A percentile compares a stretch with the other conserved stretches of the same genome.
These are phyloP conservation scores for Cairina moschata DNA, from an alignment of 2,113 vertebrate species.

Conservation along the genomic window DNA sequence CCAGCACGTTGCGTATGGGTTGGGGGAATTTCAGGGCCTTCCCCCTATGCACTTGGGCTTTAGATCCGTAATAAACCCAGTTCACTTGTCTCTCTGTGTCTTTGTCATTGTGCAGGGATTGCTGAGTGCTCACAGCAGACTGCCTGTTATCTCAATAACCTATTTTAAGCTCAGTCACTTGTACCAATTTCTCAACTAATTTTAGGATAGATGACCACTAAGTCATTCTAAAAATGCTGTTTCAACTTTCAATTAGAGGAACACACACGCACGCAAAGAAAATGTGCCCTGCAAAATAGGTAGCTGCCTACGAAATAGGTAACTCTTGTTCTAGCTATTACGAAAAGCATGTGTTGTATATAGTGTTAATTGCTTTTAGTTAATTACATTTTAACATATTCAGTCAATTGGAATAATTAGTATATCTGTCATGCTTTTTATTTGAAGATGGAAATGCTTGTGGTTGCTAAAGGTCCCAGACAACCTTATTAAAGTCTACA, in stretches of 20 bases:
- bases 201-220: neutral
- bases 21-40: neutral
- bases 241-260: neutral
- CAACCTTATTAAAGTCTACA: neutral
- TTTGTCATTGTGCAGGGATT: rapidly evolving
- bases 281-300: neutral
- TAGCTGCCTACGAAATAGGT: neutral
- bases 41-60: neutral
- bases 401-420: constrained; percentile 12
- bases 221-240: neutral
- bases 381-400: neutral
- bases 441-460: neutral
- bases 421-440: constrained; percentile 1
- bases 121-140: neutral
- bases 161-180: neutral
- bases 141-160: neutral
- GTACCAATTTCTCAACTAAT: neutral
- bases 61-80: neutral
- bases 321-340: neutral
- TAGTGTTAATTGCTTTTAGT: neutral
- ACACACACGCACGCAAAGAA: neutral
- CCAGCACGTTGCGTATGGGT: rapidly evolving
- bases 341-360: neutral
- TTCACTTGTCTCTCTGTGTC: neutral
- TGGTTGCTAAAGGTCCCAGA: neutral